phyloP scores from a whole-genome alignment of 1,140 invertebrate species.

The Drosophila nannoptera region DNA sequence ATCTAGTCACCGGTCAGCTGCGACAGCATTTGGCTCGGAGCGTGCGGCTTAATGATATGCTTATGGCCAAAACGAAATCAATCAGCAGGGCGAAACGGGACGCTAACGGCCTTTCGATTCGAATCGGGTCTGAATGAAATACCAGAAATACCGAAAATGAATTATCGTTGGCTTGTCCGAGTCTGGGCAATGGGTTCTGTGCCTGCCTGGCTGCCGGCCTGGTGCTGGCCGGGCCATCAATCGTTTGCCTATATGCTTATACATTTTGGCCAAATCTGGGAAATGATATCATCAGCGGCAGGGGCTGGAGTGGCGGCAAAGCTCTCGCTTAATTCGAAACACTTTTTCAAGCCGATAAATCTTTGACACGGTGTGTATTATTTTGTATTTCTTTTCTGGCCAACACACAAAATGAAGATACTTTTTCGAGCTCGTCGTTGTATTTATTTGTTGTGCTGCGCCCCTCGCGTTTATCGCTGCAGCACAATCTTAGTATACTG shows the following conservation, averaged over 20 bases:
- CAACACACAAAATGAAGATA: conserved; percentile 56
- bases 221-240: conserved; percentile 21
- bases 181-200: conserved; percentile 1
- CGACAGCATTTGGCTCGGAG: conserved; percentile 11
- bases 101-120: conserved; percentile 35
- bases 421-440: conserved; percentile 35
- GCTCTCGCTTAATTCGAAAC: conserved; percentile 54
- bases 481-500: conserved; percentile 53
- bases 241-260: conserved; percentile 8
- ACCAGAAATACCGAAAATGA: conserved; percentile 34
- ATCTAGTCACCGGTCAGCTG: conserved; percentile 1
- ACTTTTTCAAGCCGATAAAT: conserved; percentile 64
- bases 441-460: conserved; percentile 13
- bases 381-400: conserved; percentile 13
- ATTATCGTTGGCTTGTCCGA: conserved; percentile 19
- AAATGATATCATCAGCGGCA: conserved; percentile 57
- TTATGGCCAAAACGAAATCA: conserved; percentile 38
- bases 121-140: conserved; percentile 12
- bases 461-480: conserved; percentile 44
- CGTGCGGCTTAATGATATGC: conserved; percentile 61
- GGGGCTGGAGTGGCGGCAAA: conserved; percentile 1
- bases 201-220: not conserved
- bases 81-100: conserved; percentile 25
- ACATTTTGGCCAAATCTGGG: conserved; percentile 45
- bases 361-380: conserved; percentile 41